These are phyloP conservation scores for Adoxophyes honmai DNA, from an alignment of 1,140 invertebrate species.

Conservation along the genomic window DNA sequence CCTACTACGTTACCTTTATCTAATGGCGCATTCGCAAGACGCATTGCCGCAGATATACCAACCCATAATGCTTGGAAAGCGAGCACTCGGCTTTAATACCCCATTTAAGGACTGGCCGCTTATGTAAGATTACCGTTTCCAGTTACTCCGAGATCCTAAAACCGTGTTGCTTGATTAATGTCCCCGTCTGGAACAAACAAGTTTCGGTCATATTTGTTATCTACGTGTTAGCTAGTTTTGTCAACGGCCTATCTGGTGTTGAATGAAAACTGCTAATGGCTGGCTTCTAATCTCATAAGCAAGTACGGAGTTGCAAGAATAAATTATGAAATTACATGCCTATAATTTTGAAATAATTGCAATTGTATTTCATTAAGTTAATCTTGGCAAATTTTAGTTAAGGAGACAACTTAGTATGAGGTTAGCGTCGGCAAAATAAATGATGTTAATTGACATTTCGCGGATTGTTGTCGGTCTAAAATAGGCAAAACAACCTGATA, in stretches of 20 bases:
- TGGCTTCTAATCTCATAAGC: background rate
- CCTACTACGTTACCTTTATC: conserved; percentile 11
- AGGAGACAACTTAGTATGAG: no score
- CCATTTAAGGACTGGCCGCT: conserved; percentile 2
- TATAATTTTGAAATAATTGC: no score
- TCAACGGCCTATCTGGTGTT: conserved; percentile 5
- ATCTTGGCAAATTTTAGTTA: no score
- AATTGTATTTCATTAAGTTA: no score
- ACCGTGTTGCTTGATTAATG: conserved; percentile 11
- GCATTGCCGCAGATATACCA: conserved; percentile 1
- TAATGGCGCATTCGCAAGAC: conserved; percentile 10
- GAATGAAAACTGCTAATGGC: conserved; percentile 10
- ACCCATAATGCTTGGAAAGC: conserved; percentile 10
- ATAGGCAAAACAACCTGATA: no score
- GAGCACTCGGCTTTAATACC: conserved; percentile 7
- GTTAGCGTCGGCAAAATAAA: no score
- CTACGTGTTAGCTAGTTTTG: conserved; percentile 9
- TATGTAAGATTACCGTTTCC: conserved; percentile 11
- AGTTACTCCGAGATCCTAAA: conserved; percentile 6
- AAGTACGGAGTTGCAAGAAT: background rate
- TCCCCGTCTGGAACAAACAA: background rate
- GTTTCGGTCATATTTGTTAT: conserved; percentile 5
- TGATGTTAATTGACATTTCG: no score
- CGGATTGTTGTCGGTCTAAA: no score
- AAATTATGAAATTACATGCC: no score